Evolutionary conservation across 2,888 invertebrate species (phyloP).

Genomic region (Alloscopus bannaensis): DNA sequence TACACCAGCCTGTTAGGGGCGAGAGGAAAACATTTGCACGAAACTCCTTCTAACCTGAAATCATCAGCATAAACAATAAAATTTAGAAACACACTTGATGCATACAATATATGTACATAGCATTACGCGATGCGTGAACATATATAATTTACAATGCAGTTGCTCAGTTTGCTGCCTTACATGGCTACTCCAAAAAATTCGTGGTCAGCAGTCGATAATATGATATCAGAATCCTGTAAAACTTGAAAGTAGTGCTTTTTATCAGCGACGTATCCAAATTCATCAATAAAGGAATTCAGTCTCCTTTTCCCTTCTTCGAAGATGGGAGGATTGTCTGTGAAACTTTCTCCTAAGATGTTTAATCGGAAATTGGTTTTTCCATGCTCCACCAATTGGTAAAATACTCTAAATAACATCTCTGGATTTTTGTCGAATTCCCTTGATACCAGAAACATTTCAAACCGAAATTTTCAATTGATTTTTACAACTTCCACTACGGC

Average conservation of each 20-base stretch:
- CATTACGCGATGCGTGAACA: background rate
- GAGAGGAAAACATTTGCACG: slow-evolving; percentile 83
- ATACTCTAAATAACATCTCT: slow-evolving; percentile 79
- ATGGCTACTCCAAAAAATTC: slow-evolving; percentile 87
- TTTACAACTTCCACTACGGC: too few relatives aligned
- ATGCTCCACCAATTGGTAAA: slow-evolving; percentile 77
- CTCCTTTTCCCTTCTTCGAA: slow-evolving; percentile 79
- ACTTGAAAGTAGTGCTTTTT: slow-evolving; percentile 80
- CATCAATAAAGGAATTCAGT: slow-evolving; percentile 77
- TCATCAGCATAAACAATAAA: slow-evolving; percentile 44
- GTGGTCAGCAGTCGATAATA: slow-evolving; percentile 84
- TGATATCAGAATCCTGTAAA: slow-evolving; percentile 80
- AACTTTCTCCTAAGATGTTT: slow-evolving; percentile 81
- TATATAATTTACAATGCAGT: background rate
- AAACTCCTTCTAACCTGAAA: slow-evolving; percentile 82
- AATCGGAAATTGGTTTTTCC: slow-evolving; percentile 78
- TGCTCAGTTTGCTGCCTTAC: slow-evolving; percentile 75
- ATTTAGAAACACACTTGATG: too few relatives aligned
- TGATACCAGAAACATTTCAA: slow-evolving; percentile 68
- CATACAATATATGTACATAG: background rate
- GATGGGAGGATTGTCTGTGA: slow-evolving; percentile 79
- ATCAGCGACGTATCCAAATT: slow-evolving; percentile 80
- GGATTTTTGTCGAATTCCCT: slow-evolving; percentile 87
- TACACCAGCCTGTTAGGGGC: slow-evolving; percentile 83
- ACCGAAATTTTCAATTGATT: too few relatives aligned